Base-by-base conservation (phyloP, 2,888 invertebrate genomes). In the Euplagia quadripunctaria region DNA sequence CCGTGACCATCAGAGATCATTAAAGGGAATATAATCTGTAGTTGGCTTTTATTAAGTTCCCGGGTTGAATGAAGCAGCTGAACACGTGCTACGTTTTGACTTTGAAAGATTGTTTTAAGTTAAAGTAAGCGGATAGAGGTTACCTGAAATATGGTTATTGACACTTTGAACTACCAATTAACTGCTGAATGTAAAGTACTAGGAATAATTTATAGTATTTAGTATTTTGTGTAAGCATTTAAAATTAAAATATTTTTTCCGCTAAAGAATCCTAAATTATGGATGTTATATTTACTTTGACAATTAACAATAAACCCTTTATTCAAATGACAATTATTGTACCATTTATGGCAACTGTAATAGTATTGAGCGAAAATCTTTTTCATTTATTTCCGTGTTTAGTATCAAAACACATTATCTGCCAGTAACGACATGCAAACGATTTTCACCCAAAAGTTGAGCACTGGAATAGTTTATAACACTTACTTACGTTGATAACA, bases 171-270 rank as follows among this genome's bases (percentile, higher is more conserved):
- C 31, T 31, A 31, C 31, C 5, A 31, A 42, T 31, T 31, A 31
- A 31, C 31, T 31, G 31, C 31, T 31, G 31, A 31, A 1, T 31
- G 2, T 31, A 31, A 31, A 31, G 2, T 31, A 31, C 31, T 31
- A 31, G 31, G 31, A 31, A 31, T 31, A 31, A n/a, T n/a, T n/a
- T 41, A 7, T 43, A 43, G 51, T 17, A 17, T 3, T 1, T n/a
- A 6, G 16, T 63, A 63, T 63, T 72, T 73, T 74, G 68, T 78
- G 67, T 67, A 55, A 70, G 61, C 52, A 71, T 3, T 43, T 20
- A 63, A 67, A 61, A 61, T 20, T 58, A n/a, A n/a, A 20, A 9
- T n/a, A 7, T 55, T 20, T 55, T 55, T 55, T 55, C 8, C n/a
- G n/a, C 20, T 11, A n/a, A 58, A 20, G 12, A 20, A 12, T 20